These are phyloP conservation scores for Rhabdophis nuchalis DNA, from an alignment of 2,797 vertebrate species.

Conservation along the genomic window DNA sequence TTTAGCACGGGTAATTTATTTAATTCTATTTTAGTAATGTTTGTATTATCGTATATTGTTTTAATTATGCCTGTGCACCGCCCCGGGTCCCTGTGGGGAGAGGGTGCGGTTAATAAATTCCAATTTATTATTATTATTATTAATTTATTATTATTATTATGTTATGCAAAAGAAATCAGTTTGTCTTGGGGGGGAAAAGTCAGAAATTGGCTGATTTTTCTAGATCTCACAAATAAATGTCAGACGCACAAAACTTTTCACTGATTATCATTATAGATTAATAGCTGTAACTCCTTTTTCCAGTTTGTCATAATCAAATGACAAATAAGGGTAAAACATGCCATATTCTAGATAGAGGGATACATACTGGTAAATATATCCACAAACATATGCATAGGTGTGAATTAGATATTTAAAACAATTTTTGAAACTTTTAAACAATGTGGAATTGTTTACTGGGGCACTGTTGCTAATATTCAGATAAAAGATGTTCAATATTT, in stretches of 20 bases:
- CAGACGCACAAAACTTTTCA: not conserved
- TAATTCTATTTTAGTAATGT: too few species aligned
- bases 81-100: too few species aligned
- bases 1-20: too few species aligned
- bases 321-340: not conserved
- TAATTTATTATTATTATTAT: too few species aligned
- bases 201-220: not conserved
- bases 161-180: not conserved
- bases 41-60: too few species aligned
- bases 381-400: not conserved
- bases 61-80: too few species aligned
- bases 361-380: not conserved
- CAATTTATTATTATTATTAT: too few species aligned
- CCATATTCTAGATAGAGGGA: not conserved
- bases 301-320: not conserved
- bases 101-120: too few species aligned
- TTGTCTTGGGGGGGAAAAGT: not conserved
- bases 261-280: not conserved
- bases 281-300: not conserved
- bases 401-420: not conserved
- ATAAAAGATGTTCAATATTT: not conserved
- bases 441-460: not conserved
- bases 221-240: not conserved
- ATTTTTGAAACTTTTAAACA: not conserved
- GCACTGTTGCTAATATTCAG: not conserved